These are phyloP conservation scores for Drosophila yakuba DNA, from an alignment of 1,140 invertebrate genomes.

Conservation along the genomic window DNA sequence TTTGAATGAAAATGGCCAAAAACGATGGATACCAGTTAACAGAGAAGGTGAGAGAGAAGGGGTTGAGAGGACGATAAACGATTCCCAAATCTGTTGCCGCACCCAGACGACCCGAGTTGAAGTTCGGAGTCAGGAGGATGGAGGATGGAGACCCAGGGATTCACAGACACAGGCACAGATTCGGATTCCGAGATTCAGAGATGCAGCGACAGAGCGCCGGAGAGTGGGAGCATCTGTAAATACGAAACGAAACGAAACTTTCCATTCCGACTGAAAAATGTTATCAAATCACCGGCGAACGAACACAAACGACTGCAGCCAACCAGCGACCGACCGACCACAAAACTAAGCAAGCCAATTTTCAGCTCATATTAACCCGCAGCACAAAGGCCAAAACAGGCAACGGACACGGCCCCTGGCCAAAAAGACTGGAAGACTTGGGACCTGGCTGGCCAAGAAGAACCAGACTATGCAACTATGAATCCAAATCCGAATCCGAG, in stretches of 20 bases:
- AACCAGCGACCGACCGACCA: slow-evolving; percentile 62
- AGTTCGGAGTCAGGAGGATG: slow-evolving; percentile 2
- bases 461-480: slow-evolving; percentile 36
- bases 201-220: slow-evolving; percentile 7
- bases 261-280: slow-evolving; percentile 80
- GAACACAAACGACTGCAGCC: slow-evolving; percentile 65
- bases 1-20: slow-evolving; percentile 39
- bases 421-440: slow-evolving; percentile 42
- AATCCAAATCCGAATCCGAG: slow-evolving; percentile 21
- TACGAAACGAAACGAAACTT: slow-evolving; percentile 61
- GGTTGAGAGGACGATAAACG: slow-evolving; percentile 35
- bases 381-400: slow-evolving; percentile 76
- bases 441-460: slow-evolving; percentile 14
- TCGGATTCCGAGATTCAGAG: slow-evolving; percentile 15
- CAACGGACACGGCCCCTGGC: slow-evolving; percentile 49
- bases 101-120: slow-evolving; percentile 33
- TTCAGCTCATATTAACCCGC: slow-evolving; percentile 84
- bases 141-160: slow-evolving; percentile 1
- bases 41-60: not conserved
- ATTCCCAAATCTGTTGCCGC: slow-evolving; percentile 53
- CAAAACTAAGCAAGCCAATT: slow-evolving; percentile 83
- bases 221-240: slow-evolving; percentile 52
- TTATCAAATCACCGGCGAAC: slow-evolving; percentile 78
- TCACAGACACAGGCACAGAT: slow-evolving; percentile 3
- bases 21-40: slow-evolving; percentile 50